These are phyloP conservation scores for Chunga burmeisteri DNA, from an alignment of 2,113 vertebrate genomes.

Conservation along the genomic window DNA sequence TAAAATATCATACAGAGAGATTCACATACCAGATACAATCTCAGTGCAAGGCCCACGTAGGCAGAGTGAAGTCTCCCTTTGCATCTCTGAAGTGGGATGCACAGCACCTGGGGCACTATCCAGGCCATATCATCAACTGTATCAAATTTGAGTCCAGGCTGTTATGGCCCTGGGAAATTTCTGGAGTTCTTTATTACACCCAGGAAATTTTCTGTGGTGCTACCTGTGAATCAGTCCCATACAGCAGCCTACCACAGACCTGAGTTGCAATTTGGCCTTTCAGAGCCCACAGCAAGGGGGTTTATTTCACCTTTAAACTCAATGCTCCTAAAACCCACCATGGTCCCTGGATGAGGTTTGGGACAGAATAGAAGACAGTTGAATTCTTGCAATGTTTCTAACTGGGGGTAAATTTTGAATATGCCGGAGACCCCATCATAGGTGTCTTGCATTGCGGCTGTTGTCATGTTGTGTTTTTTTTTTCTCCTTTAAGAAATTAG, in stretches of 20 bases:
- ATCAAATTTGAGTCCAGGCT: not conserved
- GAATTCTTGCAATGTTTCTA: not conserved
- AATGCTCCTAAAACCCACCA: not conserved
- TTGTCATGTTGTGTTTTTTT: not conserved
- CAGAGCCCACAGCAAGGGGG: not conserved
- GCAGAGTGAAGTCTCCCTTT: not conserved
- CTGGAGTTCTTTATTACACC: not conserved
- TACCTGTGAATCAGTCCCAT: not conserved
- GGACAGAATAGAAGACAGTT: not conserved
- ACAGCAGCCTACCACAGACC: not conserved
- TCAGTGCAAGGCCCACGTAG: not conserved
- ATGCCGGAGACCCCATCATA: not conserved
- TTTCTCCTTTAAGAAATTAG: not conserved
- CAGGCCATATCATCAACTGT: not conserved
- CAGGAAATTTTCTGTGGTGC: not conserved
- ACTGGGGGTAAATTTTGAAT: not conserved
- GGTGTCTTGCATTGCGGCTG: not conserved
- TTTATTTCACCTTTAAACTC: not conserved
- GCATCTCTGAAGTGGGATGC: not conserved
- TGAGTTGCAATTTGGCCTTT: not conserved
- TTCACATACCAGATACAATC: not conserved
- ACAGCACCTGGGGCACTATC: not conserved
- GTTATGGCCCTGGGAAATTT: not conserved
- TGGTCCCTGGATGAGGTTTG: not conserved
- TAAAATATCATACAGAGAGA: not conserved